phyloP scores from a whole-genome alignment of 1,140 invertebrate species.

The Cotesia vestalis region DNA sequence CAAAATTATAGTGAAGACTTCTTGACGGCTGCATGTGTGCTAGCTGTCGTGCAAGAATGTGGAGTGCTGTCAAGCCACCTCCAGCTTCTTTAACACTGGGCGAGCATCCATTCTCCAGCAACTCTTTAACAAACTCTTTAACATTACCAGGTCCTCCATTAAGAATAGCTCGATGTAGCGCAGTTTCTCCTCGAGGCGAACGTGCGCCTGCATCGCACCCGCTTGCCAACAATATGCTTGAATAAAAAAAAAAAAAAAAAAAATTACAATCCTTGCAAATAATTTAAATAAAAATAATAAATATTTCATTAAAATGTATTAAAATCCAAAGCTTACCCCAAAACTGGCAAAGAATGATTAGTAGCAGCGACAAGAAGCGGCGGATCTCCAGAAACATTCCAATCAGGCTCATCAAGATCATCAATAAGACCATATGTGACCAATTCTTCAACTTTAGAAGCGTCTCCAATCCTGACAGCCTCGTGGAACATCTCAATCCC shows the following conservation, averaged over 20 bases:
- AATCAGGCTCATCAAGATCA: slow-evolving; percentile 61
- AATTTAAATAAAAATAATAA: neutral
- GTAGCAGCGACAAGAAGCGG: slow-evolving; percentile 60
- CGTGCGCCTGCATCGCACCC: slow-evolving; percentile 60
- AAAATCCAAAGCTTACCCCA: slow-evolving; percentile 49
- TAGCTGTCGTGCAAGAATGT: slow-evolving; percentile 57
- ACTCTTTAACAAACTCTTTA: slow-evolving; percentile 53
- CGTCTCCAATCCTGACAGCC: slow-evolving; percentile 54
- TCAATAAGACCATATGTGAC: slow-evolving; percentile 52
- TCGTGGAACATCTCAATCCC: slow-evolving; percentile 50
- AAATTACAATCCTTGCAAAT: neutral
- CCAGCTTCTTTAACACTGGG: slow-evolving; percentile 60
- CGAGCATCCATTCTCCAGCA: slow-evolving; percentile 58
- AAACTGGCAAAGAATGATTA: slow-evolving; percentile 54
- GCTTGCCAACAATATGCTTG: slow-evolving; percentile 53
- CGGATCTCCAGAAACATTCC: slow-evolving; percentile 61
- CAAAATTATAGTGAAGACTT: slow-evolving; percentile 48
- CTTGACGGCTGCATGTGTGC: slow-evolving; percentile 48
- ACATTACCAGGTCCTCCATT: slow-evolving; percentile 52
- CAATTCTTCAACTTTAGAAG: slow-evolving; percentile 46
- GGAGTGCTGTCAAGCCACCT: slow-evolving; percentile 58
- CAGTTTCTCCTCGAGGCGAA: slow-evolving; percentile 61
- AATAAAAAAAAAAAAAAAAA: slow-evolving; percentile 26
- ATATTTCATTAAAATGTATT: neutral
- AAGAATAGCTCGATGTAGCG: slow-evolving; percentile 58